Percentiles rank a stretch among this genome's conserved stretches.
Evolutionary conservation across 2,888 invertebrate species (phyloP).

Genomic region (Eurytoma adleriae): DNA sequence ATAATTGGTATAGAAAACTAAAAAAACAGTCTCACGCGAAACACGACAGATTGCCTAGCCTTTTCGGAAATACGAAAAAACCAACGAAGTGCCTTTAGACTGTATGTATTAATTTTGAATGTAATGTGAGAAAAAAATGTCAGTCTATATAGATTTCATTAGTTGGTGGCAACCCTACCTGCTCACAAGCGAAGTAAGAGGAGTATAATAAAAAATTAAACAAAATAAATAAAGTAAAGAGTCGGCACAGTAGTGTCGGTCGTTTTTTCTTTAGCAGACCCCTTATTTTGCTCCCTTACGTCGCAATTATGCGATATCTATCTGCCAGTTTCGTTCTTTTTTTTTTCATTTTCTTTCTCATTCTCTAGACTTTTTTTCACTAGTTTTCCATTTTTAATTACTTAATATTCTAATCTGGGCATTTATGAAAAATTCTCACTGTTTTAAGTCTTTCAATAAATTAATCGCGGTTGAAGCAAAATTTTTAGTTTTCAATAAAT

Average conservation of each 20-base stretch:
- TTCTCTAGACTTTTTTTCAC: background rate
- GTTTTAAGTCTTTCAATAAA: no score
- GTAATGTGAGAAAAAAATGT: background rate
- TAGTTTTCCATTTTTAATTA: no score
- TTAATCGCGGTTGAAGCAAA: no score
- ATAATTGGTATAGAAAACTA: constrained; percentile 9
- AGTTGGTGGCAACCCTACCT: constrained; percentile 46
- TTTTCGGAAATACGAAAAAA: background rate
- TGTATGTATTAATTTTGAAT: no score
- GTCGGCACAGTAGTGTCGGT: constrained; percentile 47
- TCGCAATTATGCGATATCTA: background rate
- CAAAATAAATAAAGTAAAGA: constrained; percentile 39
- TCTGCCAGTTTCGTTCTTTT: background rate
- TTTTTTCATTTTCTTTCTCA: background rate
- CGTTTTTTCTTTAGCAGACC: constrained; percentile 36
- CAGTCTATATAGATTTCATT: constrained; percentile 19
- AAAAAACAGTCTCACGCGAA: constrained; percentile 10
- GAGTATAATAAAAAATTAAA: constrained; percentile 53
- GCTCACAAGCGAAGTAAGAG: constrained; percentile 51
- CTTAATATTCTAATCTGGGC: no score
- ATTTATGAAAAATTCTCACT: no score
- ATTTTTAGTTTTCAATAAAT: background rate
- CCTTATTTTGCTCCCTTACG: constrained; percentile 17
- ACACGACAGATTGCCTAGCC: background rate
- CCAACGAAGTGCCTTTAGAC: background rate